Evolutionary conservation across 2,113 vertebrate genomes (phyloP).

Genomic region (Callocephalon fimbriatum): DNA sequence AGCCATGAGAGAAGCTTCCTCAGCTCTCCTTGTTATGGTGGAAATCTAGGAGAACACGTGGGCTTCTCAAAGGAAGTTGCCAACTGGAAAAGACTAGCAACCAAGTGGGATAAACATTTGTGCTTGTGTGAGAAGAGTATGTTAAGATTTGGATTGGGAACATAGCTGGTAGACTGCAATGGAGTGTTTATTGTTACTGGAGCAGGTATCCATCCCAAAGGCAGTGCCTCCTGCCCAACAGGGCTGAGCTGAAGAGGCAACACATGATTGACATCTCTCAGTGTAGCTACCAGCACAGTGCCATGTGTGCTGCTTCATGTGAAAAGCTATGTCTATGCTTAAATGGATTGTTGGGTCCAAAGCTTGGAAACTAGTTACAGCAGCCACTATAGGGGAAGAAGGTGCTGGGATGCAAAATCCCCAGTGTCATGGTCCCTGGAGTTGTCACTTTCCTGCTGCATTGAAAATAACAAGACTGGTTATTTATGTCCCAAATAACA

Average conservation of each 20-base stretch:
- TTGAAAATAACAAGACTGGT: background rate
- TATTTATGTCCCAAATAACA: background rate
- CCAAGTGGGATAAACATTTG: background rate
- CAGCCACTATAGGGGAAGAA: background rate
- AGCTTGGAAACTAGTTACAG: background rate
- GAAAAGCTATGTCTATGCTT: background rate
- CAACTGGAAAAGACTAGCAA: background rate
- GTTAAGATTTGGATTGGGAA: background rate
- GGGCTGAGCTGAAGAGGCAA: background rate
- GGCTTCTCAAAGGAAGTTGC: background rate
- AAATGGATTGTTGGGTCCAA: background rate
- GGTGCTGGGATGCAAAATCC: background rate
- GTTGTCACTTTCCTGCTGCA: background rate
- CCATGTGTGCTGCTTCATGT: rapidly evolving
- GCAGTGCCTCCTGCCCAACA: background rate
- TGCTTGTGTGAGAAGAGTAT: background rate
- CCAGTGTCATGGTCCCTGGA: background rate
- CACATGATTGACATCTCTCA: rapidly evolving
- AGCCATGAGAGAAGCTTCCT: background rate
- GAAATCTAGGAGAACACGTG: background rate
- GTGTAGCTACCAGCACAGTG: rapidly evolving
- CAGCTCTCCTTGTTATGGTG: background rate
- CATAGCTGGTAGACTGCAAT: background rate
- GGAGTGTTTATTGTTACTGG: background rate
- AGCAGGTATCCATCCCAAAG: background rate